Evolutionary conservation across 2,113 vertebrate genomes (phyloP).

Genomic region (Platysteira castanea): DNA sequence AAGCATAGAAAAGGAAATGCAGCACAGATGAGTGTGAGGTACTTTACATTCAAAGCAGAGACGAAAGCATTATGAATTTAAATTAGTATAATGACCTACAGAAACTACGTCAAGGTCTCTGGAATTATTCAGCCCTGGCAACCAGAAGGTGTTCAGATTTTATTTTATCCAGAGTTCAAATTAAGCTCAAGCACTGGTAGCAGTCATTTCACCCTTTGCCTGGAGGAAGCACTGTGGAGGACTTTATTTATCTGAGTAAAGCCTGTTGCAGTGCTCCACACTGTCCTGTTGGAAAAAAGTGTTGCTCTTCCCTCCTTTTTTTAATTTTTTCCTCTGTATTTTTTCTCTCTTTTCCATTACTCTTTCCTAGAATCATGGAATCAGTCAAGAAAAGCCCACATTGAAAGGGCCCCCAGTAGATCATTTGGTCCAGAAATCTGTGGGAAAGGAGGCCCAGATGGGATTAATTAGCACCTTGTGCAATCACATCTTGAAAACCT

Average conservation of each 20-base stretch:
- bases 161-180: conserved; percentile 15
- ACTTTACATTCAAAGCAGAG: conserved; percentile 40
- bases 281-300: not conserved
- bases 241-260: not conserved
- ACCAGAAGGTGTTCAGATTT: not conserved
- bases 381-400: not conserved
- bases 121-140: conserved; percentile 34
- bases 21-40: not conserved
- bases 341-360: not conserved
- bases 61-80: conserved; percentile 55
- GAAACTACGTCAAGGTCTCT: conserved; percentile 26
- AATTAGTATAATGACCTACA: conserved; percentile 59
- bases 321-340: not conserved
- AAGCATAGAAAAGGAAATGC: not conserved
- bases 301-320: fast-evolving
- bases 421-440: not conserved
- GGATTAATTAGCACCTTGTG: not conserved
- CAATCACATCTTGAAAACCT: not conserved
- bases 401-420: not conserved
- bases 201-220: not conserved
- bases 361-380: not conserved
- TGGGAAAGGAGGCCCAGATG: not conserved
- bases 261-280: not conserved
- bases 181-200: not conserved
- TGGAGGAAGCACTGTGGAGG: not conserved